A percentile compares a stretch with the other conserved stretches of the same genome.
These are phyloP conservation scores for Imbricaverruca yamaguchii DNA, from an alignment of 2,888 invertebrate genomes.

Conservation along the genomic window DNA sequence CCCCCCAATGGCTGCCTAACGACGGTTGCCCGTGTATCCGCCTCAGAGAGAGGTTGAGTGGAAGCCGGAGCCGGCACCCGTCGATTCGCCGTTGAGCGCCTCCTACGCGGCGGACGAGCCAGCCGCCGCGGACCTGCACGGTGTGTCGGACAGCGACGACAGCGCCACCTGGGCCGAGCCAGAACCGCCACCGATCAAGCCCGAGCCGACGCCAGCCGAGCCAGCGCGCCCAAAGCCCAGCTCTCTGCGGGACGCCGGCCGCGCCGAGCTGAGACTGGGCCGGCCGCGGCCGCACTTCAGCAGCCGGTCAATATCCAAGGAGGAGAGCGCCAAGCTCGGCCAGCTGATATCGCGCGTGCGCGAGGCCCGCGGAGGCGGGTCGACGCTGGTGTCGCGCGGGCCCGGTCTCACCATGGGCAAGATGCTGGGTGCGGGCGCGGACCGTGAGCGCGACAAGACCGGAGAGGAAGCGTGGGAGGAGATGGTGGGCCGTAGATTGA, in stretches of 20 bases:
- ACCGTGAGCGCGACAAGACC: constrained; percentile 1
- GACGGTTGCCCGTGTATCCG: too few relatives aligned
- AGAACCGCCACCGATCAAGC: constrained; percentile 26
- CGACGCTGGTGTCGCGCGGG: neutral
- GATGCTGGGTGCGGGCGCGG: neutral
- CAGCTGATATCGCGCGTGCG: constrained; percentile 19
- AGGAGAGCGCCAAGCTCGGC: constrained; percentile 23
- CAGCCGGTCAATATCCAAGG: constrained; percentile 19
- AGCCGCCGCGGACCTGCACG: neutral
- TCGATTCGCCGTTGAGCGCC: neutral
- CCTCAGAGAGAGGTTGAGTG: too few relatives aligned
- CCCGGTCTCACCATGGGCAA: neutral
- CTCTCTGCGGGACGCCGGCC: constrained; percentile 32
- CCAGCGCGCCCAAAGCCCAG: constrained; percentile 34
- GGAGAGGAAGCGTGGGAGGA: constrained; percentile 23
- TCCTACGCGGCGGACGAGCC: neutral
- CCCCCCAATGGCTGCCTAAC: too few relatives aligned
- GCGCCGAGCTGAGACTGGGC: constrained; percentile 33
- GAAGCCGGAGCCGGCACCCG: neutral
- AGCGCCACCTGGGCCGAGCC: constrained; percentile 35
- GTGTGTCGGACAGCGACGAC: constrained; percentile 23
- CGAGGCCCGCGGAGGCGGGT: neutral
- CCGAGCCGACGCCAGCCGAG: constrained; percentile 32
- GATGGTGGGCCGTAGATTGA: constrained; percentile 10
- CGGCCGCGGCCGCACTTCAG: constrained; percentile 1